Base-by-base conservation (phyloP, 2,113 vertebrate species). In the Ictalurus punctatus region DNA sequence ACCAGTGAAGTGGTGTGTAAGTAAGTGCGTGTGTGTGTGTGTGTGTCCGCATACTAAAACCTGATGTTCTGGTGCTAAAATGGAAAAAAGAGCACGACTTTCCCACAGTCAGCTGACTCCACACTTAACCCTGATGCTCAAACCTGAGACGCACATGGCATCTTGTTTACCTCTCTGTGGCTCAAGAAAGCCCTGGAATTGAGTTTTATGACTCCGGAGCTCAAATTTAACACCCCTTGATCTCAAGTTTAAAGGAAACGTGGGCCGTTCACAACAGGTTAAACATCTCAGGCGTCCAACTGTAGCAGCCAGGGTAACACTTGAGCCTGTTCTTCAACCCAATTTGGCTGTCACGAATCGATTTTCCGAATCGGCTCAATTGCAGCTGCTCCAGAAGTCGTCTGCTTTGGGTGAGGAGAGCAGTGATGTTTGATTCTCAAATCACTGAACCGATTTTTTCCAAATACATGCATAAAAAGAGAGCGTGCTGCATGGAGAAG, bases 1-100 rank as follows among this genome's bases (percentile, higher is more conserved):
- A 30, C 65, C n/a, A 30, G 65, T n/a, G 65, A 69, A 69, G 1
- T 30, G 65, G 44, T 63, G 37, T 59, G 19, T 73, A n/a, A 5
- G 80, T 59, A 61, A 13, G 67, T 30, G 37, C 52, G 82, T 61
- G 81, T 74, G 84, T 86, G 73, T 80, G 71, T 74, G 61, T 48
- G 48, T 52, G 48, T 52, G 48, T 48, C 7, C 1, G 17, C n/a
- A 48, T 74, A 74, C 16, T 61, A 73, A 48, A 73, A 88, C 30
- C 9, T 87, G 78, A 44, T 59, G 40, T 52, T 69, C 67, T 71
- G 67, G 19, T 76, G 54, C 34, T 76, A 44, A 58, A 34, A 76
- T 44, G 54, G 21, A 86, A 87, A 86, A 44, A 61, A 86, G 61
- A 85, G 59, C 23, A 27, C 73, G 23, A 86, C 83, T 86, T 48